Evolutionary conservation across 2,888 invertebrate genomes (phyloP).

Genomic region (Globia sparganii): DNA sequence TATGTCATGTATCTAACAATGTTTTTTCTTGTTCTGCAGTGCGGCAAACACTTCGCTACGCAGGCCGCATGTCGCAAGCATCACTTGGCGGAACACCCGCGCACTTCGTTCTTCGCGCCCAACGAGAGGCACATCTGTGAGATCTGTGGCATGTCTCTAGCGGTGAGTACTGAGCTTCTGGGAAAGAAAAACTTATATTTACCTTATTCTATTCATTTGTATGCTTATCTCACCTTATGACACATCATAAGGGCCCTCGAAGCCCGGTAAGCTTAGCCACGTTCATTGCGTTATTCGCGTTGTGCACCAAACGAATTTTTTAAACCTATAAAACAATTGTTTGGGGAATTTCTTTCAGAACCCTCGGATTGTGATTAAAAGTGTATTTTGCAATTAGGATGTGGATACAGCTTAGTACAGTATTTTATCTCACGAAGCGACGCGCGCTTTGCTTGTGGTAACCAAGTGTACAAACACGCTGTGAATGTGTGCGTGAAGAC

Average conservation of each 20-base stretch:
- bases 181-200: not conserved
- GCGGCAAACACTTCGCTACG: conserved; percentile 68
- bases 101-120: conserved; percentile 73
- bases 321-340: not conserved
- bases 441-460: too few species aligned
- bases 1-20: not conserved
- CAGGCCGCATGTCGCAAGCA: conserved; percentile 71
- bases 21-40: conserved; percentile 28
- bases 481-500: too few species aligned
- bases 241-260: not conserved
- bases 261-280: not conserved
- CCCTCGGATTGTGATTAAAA: not conserved
- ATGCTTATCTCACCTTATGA: not conserved
- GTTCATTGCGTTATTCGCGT: not conserved
- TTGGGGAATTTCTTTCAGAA: not conserved
- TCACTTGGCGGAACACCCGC: conserved; percentile 71
- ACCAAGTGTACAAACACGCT: too few species aligned
- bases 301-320: not conserved
- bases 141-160: conserved; percentile 77
- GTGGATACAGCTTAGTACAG: too few species aligned
- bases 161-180: conserved; percentile 24
- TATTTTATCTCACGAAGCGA: too few species aligned
- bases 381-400: not conserved
- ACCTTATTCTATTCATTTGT: not conserved
- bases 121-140: conserved; percentile 77